phyloP scores from a whole-genome alignment of 2,888 invertebrate species.

The Cabera pusaria region DNA sequence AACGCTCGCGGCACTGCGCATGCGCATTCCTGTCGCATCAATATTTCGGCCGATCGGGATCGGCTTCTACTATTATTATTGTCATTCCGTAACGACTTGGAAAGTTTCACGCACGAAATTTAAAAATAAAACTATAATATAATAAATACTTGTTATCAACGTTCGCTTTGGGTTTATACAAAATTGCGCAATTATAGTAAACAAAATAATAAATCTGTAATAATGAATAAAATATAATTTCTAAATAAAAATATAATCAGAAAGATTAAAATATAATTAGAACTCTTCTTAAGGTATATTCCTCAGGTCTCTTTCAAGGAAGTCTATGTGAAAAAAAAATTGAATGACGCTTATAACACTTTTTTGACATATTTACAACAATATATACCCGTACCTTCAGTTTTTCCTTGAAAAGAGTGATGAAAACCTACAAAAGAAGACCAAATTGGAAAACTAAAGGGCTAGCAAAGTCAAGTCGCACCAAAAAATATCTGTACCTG shows the following conservation, averaged over 20 bases:
- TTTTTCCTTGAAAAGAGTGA: neutral
- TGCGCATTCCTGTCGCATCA: neutral
- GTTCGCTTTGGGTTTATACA: too few relatives aligned
- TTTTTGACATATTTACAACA: neutral
- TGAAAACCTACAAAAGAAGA: neutral
- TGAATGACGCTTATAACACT: neutral
- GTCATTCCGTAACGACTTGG: neutral
- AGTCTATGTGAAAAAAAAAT: neutral
- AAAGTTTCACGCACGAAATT: neutral
- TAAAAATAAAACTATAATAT: too few relatives aligned
- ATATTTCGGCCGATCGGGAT: neutral
- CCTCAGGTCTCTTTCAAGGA: neutral
- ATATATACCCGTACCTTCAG: neutral
- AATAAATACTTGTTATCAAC: too few relatives aligned
- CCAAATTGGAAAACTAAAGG: conserved; percentile 1
- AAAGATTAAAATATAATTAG: neutral
- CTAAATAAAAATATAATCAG: too few relatives aligned
- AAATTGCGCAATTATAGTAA: too few relatives aligned
- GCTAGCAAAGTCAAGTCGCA: neutral
- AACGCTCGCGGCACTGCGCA: neutral
- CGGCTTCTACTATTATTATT: neutral
- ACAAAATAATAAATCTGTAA: too few relatives aligned
- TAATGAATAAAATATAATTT: too few relatives aligned
- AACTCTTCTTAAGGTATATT: neutral
- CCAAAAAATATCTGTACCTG: neutral